Evolutionary conservation across 2,888 invertebrate genomes (phyloP).

Genomic region (Griposia aprilina): DNA sequence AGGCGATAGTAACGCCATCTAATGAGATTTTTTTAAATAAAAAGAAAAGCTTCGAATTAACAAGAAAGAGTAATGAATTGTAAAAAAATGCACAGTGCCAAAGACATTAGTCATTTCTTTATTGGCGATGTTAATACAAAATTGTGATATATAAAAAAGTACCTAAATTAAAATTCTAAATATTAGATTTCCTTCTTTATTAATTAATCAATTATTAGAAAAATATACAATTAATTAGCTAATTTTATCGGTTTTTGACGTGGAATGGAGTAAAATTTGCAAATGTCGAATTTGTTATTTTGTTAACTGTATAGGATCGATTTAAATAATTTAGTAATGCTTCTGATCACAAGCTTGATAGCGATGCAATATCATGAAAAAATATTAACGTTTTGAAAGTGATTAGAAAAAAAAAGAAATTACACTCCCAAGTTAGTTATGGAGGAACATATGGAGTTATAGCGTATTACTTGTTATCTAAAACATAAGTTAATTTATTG

Average conservation of each 20-base stretch:
- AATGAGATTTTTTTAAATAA: constrained; percentile 4
- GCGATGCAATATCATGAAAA: background rate
- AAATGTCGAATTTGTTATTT: background rate
- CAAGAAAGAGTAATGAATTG: constrained; percentile 26
- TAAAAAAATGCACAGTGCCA: constrained; percentile 67
- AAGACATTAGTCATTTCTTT: constrained; percentile 62
- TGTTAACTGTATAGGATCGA: background rate
- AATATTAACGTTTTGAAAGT: background rate
- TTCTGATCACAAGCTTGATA: background rate
- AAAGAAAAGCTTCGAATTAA: constrained; percentile 10
- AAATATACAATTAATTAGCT: constrained; percentile 57
- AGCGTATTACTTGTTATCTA: constrained; percentile 17
- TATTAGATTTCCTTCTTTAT: constrained; percentile 38
- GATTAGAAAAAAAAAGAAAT: background rate
- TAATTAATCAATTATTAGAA: constrained; percentile 50
- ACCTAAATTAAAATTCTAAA: constrained; percentile 70
- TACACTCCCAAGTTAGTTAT: constrained; percentile 16
- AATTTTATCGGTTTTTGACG: constrained; percentile 32
- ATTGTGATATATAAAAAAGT: constrained; percentile 73
- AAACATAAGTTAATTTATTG: constrained; percentile 26
- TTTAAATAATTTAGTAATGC: background rate
- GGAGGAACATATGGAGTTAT: background rate
- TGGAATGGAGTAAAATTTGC: constrained; percentile 18
- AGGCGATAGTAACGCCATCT: constrained; percentile 36
- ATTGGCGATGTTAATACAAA: constrained; percentile 68